Evolutionary conservation across 1,140 invertebrate genomes (phyloP).

Genomic region (Magallana angulata): DNA sequence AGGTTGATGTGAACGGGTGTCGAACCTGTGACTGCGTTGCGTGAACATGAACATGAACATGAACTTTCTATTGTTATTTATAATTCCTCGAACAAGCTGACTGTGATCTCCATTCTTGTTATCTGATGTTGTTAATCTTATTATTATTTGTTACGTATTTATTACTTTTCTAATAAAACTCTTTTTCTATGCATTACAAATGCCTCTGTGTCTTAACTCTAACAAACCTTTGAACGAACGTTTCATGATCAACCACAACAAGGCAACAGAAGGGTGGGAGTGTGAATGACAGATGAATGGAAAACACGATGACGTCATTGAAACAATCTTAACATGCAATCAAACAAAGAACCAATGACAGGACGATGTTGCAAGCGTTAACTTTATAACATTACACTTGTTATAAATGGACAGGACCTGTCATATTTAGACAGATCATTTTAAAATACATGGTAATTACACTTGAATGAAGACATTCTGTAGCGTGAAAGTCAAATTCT

Average conservation of each 20-base stretch:
- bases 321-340: neutral
- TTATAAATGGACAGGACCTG: neutral
- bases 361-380: neutral
- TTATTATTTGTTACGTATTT: conserved; percentile 22
- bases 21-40: neutral
- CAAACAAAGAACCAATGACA: neutral
- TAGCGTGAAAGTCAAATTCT: neutral
- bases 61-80: conserved; percentile 5
- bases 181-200: neutral
- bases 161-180: conserved; percentile 30
- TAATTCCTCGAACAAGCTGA: neutral
- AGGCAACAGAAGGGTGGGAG: neutral
- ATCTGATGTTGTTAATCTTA: conserved; percentile 9
- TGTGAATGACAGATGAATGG: neutral
- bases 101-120: conserved; percentile 20
- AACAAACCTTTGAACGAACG: no score
- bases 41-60: neutral
- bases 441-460: conserved; percentile 19
- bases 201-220: neutral
- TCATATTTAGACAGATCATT: neutral
- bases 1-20: neutral
- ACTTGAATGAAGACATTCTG: neutral
- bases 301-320: neutral
- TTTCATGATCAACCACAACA: neutral
- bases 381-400: neutral